Conservation (phyloP, 2,797 vertebrate species). For the Pterois miles region DNA sequence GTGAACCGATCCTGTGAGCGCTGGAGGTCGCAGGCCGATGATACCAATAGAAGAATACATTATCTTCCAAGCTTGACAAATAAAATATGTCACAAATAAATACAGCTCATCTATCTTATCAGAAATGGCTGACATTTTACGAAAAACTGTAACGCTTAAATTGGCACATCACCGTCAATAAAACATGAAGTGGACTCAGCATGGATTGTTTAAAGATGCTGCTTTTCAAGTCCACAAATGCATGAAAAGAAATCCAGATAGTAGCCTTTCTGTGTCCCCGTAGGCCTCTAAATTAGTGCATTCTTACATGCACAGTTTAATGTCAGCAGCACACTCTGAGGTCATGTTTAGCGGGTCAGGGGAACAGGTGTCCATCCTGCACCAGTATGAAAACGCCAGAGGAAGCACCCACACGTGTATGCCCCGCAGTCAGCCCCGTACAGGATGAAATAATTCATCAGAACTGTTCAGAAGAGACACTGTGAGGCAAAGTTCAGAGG, state of each 20-base stretch:
- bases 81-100: neutral
- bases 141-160: neutral
- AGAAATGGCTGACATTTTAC: neutral
- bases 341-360: constrained; percentile 67
- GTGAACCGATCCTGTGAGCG: too few relatives aligned
- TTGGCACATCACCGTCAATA: neutral
- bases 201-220: neutral
- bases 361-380: constrained; percentile 84
- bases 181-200: neutral
- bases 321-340: constrained; percentile 70
- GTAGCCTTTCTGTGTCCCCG: neutral
- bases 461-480: constrained; percentile 75
- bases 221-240: neutral
- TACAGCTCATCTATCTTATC: neutral
- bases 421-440: constrained; percentile 77
- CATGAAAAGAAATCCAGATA: constrained; percentile 14
- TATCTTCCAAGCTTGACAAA: neutral
- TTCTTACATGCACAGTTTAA: constrained; percentile 66
- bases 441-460: constrained; percentile 81
- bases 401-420: constrained; percentile 86
- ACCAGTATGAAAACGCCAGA: constrained; percentile 76
- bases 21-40: too few relatives aligned
- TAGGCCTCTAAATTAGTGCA: constrained; percentile 41
- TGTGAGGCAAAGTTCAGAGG: constrained; percentile 79
- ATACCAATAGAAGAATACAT: too few relatives aligned